Conservation (phyloP, 2,113 vertebrate genomes). For the Larimichthys crocea region DNA sequence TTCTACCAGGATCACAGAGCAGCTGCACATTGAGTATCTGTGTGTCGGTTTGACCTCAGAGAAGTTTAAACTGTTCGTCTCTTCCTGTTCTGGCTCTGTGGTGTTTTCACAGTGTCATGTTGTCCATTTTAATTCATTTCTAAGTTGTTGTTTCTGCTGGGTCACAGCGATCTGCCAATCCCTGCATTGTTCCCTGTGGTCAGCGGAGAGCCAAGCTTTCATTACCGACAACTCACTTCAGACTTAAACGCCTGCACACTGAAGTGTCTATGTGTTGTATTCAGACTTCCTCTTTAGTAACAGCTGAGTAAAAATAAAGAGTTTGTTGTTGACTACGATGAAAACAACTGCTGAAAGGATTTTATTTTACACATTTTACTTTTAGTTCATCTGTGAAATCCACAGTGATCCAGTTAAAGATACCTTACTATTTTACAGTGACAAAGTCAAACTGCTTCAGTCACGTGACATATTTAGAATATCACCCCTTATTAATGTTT, state of each 20-base stretch:
- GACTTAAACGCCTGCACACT: not conserved
- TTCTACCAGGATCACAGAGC: not conserved
- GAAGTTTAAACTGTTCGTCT: conserved; percentile 1
- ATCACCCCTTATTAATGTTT: not conserved
- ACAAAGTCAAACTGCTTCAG: not conserved
- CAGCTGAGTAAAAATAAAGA: not conserved
- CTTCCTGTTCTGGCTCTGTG: conserved; percentile 5
- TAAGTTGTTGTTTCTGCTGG: conserved; percentile 25
- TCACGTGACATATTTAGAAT: not conserved
- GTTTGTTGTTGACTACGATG: not conserved
- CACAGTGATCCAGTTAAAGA: not conserved
- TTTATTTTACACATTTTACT: not conserved
- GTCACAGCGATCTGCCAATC: conserved; percentile 25
- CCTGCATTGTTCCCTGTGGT: conserved; percentile 43
- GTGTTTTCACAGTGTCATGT: conserved; percentile 11
- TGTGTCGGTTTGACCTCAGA: conserved; percentile 12
- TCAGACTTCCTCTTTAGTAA: not conserved
- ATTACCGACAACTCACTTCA: not conserved
- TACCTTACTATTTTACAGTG: not conserved
- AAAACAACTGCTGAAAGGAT: not conserved
- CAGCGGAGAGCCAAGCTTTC: conserved; percentile 23
- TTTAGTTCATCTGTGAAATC: not conserved
- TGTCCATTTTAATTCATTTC: conserved; percentile 23
- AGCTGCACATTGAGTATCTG: not conserved
- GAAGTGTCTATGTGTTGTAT: not conserved